Percentiles rank a stretch among this genome's conserved stretches.
Conservation (phyloP, 2,888 invertebrate species). For the Idaea dimidiata region DNA sequence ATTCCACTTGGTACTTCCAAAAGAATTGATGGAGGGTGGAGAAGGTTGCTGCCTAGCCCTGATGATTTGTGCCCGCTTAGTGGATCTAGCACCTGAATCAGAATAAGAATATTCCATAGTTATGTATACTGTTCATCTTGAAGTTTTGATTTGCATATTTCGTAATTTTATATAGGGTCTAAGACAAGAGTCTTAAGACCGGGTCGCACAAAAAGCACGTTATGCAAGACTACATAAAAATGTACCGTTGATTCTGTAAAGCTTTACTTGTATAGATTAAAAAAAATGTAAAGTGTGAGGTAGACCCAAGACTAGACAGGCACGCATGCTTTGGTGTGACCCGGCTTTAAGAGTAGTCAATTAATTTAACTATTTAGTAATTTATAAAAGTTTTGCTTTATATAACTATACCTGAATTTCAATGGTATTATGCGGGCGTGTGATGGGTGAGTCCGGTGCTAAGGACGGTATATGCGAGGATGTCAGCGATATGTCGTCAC, state of each 20-base stretch:
- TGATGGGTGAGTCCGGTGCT: slow-evolving; percentile 84
- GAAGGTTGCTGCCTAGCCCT: slow-evolving; percentile 80
- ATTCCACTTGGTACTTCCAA: slow-evolving; percentile 88
- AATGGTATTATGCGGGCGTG: slow-evolving; percentile 69
- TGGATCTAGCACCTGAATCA: slow-evolving; percentile 82
- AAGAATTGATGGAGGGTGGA: slow-evolving; percentile 88
- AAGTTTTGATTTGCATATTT: not conserved
- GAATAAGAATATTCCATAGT: not conserved
- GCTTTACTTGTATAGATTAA: too few relatives aligned
- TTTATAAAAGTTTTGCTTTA: not conserved
- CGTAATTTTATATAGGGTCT: too few relatives aligned
- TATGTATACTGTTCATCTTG: not conserved
- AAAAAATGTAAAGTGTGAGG: too few relatives aligned
- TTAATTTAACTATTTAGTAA: not conserved
- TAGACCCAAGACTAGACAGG: too few relatives aligned
- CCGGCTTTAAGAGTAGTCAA: too few relatives aligned
- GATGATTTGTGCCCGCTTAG: slow-evolving; percentile 84
- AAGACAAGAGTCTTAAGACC: too few relatives aligned
- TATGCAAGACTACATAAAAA: too few relatives aligned
- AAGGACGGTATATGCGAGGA: slow-evolving; percentile 81
- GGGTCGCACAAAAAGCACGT: too few relatives aligned
- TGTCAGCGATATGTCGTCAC: slow-evolving; percentile 86
- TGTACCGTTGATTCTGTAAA: too few relatives aligned
- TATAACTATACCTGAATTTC: slow-evolving; percentile 64
- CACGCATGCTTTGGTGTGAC: too few relatives aligned